These are phyloP conservation scores for Cotesia chilonis DNA, from an alignment of 1,140 invertebrate species.

Conservation along the genomic window DNA sequence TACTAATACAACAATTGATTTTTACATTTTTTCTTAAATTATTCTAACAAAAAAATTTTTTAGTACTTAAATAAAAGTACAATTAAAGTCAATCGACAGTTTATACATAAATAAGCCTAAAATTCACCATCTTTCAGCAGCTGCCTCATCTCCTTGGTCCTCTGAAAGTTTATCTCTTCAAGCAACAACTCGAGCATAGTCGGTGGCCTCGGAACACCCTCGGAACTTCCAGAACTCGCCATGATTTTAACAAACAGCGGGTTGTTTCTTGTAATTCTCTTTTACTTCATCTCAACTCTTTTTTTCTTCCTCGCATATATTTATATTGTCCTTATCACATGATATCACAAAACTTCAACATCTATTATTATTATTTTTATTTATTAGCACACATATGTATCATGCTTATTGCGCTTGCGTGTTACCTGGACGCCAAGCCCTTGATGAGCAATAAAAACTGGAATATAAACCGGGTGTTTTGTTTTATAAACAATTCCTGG, in stretches of 20 bases:
- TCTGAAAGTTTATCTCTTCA: slow-evolving; percentile 90
- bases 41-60: neutral
- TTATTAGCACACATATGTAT: neutral
- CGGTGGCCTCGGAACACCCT: slow-evolving; percentile 71
- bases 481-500: neutral
- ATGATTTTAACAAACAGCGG: slow-evolving; percentile 39
- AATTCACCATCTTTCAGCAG: slow-evolving; percentile 82
- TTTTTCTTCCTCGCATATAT: neutral
- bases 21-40: too few species aligned
- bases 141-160: slow-evolving; percentile 88
- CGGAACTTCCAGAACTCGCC: slow-evolving; percentile 57
- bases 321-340: neutral
- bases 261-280: neutral
- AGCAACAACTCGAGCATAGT: slow-evolving; percentile 85
- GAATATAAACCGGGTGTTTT: neutral
- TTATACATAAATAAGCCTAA: slow-evolving; percentile 5
- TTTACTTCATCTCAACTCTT: slow-evolving; percentile 16
- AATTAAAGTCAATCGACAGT: neutral
- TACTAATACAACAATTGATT: too few species aligned
- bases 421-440: neutral
- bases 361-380: neutral
- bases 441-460: neutral
- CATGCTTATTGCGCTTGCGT: neutral
- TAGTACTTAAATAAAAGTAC: neutral
- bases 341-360: neutral